phyloP scores from a whole-genome alignment of 2,797 vertebrate genomes.

The Nannoperca australis region DNA sequence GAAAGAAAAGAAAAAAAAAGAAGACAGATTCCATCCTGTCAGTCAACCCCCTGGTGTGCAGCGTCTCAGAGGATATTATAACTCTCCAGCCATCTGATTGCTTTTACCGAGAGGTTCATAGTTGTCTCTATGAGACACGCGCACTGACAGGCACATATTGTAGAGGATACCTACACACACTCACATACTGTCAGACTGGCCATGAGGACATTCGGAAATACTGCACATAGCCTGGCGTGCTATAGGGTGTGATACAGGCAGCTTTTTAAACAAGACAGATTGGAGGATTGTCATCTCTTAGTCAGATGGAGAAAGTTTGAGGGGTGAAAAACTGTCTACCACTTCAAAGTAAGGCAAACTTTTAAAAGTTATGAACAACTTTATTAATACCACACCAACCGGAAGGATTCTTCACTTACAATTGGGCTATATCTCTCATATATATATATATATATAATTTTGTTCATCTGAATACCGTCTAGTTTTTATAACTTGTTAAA shows the following conservation, averaged over 20 bases:
- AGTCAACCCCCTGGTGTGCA: slow-evolving; percentile 63
- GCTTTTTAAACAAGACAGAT: slow-evolving; percentile 28
- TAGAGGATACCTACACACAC: slow-evolving; percentile 48
- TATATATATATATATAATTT: not conserved
- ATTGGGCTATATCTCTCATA: not conserved
- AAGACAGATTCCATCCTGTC: slow-evolving; percentile 57
- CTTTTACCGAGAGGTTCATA: slow-evolving; percentile 60
- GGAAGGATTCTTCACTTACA: not conserved
- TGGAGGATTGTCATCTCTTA: slow-evolving; percentile 37
- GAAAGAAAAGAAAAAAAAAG: slow-evolving; percentile 20
- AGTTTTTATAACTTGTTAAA: slow-evolving; percentile 13
- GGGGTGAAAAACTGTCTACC: not conserved
- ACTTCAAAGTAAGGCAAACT: slow-evolving; percentile 12
- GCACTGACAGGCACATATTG: slow-evolving; percentile 64
- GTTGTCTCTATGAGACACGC: slow-evolving; percentile 52
- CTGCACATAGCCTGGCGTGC: slow-evolving; percentile 27
- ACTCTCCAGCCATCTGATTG: slow-evolving; percentile 70
- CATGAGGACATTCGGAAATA: slow-evolving; percentile 57
- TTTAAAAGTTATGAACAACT: not conserved
- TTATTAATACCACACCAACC: not conserved
- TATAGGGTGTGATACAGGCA: slow-evolving; percentile 14
- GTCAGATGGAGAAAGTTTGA: slow-evolving; percentile 25
- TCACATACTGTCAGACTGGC: slow-evolving; percentile 54
- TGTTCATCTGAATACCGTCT: not conserved
- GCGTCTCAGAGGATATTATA: slow-evolving; percentile 72